phyloP scores from a whole-genome alignment of 2,113 vertebrate species.

The Dendropsophus ebraccatus region DNA sequence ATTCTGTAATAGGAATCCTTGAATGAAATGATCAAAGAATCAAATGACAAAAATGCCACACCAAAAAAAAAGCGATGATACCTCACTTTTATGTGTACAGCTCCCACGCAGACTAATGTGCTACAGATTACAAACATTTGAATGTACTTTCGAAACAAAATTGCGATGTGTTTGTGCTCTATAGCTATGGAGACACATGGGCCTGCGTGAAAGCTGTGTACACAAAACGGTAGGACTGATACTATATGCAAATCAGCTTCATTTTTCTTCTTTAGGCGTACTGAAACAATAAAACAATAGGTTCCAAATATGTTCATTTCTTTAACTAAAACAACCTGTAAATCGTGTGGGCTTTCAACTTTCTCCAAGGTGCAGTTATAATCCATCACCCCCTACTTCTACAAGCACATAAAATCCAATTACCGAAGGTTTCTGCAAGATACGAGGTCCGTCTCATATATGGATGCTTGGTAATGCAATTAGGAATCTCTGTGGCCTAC shows the following conservation, averaged over 20 bases:
- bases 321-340: background rate
- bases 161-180: no score
- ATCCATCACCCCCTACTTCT: background rate
- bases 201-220: background rate
- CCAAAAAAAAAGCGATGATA: no score
- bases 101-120: no score
- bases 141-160: no score
- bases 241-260: background rate
- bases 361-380: background rate
- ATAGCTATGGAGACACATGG: background rate
- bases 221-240: background rate
- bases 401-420: background rate
- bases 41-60: no score
- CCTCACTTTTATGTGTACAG: no score
- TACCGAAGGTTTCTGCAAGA: background rate
- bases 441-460: background rate
- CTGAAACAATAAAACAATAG: no score
- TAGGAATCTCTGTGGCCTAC: background rate
- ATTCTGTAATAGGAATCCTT: no score
- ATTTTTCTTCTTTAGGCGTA: background rate
- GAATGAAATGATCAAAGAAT: no score
- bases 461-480: background rate
- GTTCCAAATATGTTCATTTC: no score
- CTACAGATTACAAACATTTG: no score
- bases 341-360: background rate